Evolutionary conservation across 1,140 invertebrate genomes (phyloP).

Genomic region (Neodiprion lecontei): DNA sequence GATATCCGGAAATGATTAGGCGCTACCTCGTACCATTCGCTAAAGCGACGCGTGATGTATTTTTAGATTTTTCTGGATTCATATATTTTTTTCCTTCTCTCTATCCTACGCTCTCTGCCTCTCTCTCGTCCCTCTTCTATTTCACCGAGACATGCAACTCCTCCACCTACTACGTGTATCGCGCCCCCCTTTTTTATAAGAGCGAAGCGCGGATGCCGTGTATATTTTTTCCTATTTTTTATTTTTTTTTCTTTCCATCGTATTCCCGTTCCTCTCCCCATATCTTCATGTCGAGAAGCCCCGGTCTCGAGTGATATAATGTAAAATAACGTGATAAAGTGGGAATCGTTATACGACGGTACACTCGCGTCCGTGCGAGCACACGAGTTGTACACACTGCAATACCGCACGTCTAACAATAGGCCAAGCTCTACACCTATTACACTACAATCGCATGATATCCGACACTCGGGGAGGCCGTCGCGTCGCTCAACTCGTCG

Average conservation of each 20-base stretch:
- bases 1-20: neutral
- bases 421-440: slow-evolving; percentile 9
- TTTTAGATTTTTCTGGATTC: neutral
- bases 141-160: slow-evolving; percentile 1
- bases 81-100: neutral
- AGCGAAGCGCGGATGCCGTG: neutral
- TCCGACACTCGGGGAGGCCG: slow-evolving; percentile 29
- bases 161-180: neutral
- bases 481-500: neutral
- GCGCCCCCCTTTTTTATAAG: neutral
- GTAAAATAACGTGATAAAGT: slow-evolving; percentile 38
- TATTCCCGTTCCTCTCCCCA: neutral
- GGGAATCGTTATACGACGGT: slow-evolving; percentile 34
- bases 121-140: neutral
- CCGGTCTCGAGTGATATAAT: slow-evolving; percentile 26
- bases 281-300: neutral
- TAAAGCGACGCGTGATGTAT: slow-evolving; percentile 2
- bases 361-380: too few species aligned
- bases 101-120: neutral
- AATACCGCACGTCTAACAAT: slow-evolving; percentile 25
- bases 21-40: neutral
- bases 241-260: neutral
- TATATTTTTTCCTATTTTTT: neutral
- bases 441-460: slow-evolving; percentile 32
- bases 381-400: slow-evolving; percentile 15